Evolutionary conservation across 2,797 vertebrate genomes (phyloP).

Genomic region (Ciconia nigra): DNA sequence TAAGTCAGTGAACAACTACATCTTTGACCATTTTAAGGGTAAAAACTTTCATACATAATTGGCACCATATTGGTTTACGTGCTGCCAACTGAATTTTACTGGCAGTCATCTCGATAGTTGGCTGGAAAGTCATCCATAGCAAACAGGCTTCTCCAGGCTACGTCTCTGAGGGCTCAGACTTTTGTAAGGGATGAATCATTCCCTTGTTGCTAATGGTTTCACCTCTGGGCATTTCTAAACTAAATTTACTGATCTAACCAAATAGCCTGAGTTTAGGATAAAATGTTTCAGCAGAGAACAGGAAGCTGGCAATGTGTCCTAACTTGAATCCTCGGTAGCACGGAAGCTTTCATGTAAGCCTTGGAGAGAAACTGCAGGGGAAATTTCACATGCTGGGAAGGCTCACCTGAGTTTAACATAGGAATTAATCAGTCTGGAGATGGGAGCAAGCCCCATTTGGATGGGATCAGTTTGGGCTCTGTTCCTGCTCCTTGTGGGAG

Average conservation of each 20-base stretch:
- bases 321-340: background rate
- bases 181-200: background rate
- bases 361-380: background rate
- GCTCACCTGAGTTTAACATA: background rate
- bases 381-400: background rate
- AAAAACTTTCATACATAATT: background rate
- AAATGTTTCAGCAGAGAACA: background rate
- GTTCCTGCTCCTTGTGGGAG: background rate
- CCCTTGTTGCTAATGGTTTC: background rate
- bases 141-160: background rate
- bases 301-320: background rate
- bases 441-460: background rate
- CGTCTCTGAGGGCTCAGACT: background rate
- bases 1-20: background rate
- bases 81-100: background rate
- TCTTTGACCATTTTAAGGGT: background rate
- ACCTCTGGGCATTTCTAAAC: background rate
- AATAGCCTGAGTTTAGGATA: background rate
- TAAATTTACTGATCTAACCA: background rate
- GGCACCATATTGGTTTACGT: background rate
- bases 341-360: background rate
- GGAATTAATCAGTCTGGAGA: background rate
- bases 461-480: background rate
- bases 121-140: background rate
- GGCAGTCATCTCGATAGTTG: background rate